Conservation (phyloP, 2,797 vertebrate genomes). For the Xenentodon cancila region DNA sequence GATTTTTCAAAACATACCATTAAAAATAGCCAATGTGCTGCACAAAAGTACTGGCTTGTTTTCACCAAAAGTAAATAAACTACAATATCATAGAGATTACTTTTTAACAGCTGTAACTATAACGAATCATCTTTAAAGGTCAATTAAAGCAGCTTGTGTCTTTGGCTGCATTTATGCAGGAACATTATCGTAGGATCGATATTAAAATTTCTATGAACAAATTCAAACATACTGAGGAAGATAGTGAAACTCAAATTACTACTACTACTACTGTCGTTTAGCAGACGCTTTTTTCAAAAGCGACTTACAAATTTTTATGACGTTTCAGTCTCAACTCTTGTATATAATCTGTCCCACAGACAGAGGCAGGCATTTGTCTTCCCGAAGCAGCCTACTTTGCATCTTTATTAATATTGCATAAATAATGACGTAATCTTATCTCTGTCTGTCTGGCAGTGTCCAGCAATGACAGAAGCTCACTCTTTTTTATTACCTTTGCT, state of each 20-base stretch:
- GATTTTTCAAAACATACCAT: background rate
- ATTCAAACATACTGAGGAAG: background rate
- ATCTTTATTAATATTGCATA: constrained; percentile 5
- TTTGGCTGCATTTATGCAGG: too few species aligned
- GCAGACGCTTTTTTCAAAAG: too few species aligned
- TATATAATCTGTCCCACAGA: too few species aligned
- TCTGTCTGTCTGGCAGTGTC: constrained; percentile 24
- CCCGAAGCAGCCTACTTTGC: background rate
- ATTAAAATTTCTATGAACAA: too few species aligned
- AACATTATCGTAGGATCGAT: too few species aligned
- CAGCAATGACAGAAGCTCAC: constrained; percentile 8
- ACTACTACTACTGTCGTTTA: too few species aligned
- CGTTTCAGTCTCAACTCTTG: too few species aligned
- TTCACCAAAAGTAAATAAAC: background rate
- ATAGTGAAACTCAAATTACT: background rate
- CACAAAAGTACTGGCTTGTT: background rate
- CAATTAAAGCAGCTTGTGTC: too few species aligned
- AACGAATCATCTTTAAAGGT: background rate
- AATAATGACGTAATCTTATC: constrained; percentile 9
- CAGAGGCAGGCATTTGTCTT: background rate
- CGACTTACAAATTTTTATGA: background rate
- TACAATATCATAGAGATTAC: background rate
- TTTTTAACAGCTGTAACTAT: background rate
- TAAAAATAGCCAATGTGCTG: constrained; percentile 18
- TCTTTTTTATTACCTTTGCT: constrained; percentile 24